These are phyloP conservation scores for Hanleya hanleyi DNA, from an alignment of 2,888 invertebrate genomes.

Conservation along the genomic window DNA sequence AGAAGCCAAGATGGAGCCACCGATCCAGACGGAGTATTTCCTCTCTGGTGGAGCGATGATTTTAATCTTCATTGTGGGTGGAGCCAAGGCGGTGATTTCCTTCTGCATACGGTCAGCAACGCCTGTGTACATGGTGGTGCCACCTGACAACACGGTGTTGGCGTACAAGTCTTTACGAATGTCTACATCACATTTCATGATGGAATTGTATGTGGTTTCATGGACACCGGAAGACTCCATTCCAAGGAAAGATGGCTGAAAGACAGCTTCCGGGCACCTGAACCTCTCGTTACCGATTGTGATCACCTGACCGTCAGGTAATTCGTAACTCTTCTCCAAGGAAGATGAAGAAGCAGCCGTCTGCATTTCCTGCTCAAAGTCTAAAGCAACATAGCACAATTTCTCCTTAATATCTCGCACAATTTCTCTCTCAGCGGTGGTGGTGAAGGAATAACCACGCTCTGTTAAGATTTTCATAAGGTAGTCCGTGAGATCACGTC, in stretches of 20 bases:
- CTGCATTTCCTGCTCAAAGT: conserved; percentile 64
- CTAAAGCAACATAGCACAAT: conserved; percentile 73
- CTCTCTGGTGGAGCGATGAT: conserved; percentile 70
- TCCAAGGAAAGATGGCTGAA: conserved; percentile 72
- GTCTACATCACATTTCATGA: conserved; percentile 67
- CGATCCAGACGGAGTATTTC: conserved; percentile 69
- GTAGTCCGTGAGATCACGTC: conserved; percentile 96
- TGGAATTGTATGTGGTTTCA: conserved; percentile 63
- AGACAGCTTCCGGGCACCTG: conserved; percentile 68
- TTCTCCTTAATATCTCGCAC: conserved; percentile 58
- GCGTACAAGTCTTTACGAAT: conserved; percentile 63
- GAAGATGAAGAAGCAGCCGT: conserved; percentile 57
- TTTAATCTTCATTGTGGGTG: conserved; percentile 79
- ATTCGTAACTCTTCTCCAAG: conserved; percentile 67
- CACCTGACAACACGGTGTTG: conserved; percentile 85
- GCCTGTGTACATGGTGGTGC: conserved; percentile 97
- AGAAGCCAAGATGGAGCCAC: conserved; percentile 66
- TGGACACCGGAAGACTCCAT: conserved; percentile 60
- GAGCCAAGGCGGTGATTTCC: conserved; percentile 90
- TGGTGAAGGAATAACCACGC: conserved; percentile 56
- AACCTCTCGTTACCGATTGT: conserved; percentile 70
- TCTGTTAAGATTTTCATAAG: conserved; percentile 91
- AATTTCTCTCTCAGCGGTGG: conserved; percentile 72
- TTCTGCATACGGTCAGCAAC: conserved; percentile 98
- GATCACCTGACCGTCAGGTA: conserved; percentile 70